phyloP scores from a whole-genome alignment of 2,113 vertebrate species.

The Plotosus lineatus region DNA sequence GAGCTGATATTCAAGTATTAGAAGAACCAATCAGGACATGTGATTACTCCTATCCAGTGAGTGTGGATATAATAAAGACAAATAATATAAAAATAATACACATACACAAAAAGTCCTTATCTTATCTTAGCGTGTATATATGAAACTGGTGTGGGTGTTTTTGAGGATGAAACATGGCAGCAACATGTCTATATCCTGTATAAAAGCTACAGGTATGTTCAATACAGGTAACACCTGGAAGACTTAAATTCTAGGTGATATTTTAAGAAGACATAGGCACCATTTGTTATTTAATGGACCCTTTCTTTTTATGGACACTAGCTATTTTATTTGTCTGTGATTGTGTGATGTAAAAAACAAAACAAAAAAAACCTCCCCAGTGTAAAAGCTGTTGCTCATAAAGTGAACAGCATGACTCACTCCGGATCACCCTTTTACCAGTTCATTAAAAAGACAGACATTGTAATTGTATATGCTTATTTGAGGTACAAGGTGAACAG shows the following conservation, averaged over 20 bases:
- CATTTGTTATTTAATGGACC: not conserved
- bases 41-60: too few relatives aligned
- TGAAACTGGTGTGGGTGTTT: not conserved
- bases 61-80: too few relatives aligned
- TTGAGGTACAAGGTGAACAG: not conserved
- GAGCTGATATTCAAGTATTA: too few relatives aligned
- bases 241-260: not conserved
- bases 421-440: not conserved
- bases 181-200: slow-evolving; percentile 6
- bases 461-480: not conserved
- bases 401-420: not conserved
- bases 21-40: too few relatives aligned
- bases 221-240: not conserved
- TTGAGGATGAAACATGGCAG: not conserved
- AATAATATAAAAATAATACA: too few relatives aligned
- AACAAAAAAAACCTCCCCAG: not conserved
- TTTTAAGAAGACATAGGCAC: not conserved
- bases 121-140: not conserved
- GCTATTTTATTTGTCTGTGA: not conserved
- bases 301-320: not conserved
- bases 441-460: not conserved
- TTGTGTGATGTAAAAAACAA: not conserved
- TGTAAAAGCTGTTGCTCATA: not conserved
- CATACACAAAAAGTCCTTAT: too few relatives aligned
- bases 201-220: not conserved